These are phyloP conservation scores for Pheosia gnoma DNA, from an alignment of 2,888 invertebrate genomes.

Conservation along the genomic window DNA sequence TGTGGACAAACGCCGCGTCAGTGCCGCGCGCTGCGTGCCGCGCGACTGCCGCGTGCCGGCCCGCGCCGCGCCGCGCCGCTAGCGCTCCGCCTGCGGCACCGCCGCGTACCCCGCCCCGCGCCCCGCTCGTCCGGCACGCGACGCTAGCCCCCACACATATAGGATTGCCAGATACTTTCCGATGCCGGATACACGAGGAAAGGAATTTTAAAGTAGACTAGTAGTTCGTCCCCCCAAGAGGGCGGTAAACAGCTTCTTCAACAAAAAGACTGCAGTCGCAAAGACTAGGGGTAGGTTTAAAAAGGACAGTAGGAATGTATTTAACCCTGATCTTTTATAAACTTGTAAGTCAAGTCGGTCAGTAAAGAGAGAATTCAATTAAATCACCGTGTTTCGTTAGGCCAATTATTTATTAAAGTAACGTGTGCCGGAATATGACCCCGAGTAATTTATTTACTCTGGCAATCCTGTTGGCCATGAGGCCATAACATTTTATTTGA, in stretches of 20 bases:
- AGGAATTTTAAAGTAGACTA: neutral
- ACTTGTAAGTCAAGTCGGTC: neutral
- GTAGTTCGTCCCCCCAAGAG: no score
- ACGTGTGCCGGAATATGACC: no score
- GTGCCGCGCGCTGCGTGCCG: conserved; percentile 30
- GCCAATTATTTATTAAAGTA: conserved; percentile 27
- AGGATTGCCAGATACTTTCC: conserved; percentile 59
- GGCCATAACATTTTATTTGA: conserved; percentile 47
- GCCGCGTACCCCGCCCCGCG: conserved; percentile 42
- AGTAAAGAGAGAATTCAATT: neutral
- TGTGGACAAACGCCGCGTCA: conserved; percentile 78
- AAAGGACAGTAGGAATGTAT: no score
- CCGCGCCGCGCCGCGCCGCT: conserved; percentile 67
- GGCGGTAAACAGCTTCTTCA: no score
- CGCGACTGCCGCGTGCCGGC: conserved; percentile 50
- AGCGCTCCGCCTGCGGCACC: conserved; percentile 36
- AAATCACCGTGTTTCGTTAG: conserved; percentile 38
- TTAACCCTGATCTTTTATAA: neutral
- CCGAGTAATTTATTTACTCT: conserved; percentile 47
- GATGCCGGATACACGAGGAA: conserved; percentile 25
- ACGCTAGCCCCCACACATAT: conserved; percentile 63
- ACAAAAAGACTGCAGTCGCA: no score
- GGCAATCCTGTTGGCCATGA: conserved; percentile 53
- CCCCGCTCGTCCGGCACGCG: conserved; percentile 45
- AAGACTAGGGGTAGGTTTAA: no score